Evolutionary conservation across 2,888 invertebrate species (phyloP), one percentile per base, ranked within the genome.

Genomic region (Plebejus anna): DNA sequence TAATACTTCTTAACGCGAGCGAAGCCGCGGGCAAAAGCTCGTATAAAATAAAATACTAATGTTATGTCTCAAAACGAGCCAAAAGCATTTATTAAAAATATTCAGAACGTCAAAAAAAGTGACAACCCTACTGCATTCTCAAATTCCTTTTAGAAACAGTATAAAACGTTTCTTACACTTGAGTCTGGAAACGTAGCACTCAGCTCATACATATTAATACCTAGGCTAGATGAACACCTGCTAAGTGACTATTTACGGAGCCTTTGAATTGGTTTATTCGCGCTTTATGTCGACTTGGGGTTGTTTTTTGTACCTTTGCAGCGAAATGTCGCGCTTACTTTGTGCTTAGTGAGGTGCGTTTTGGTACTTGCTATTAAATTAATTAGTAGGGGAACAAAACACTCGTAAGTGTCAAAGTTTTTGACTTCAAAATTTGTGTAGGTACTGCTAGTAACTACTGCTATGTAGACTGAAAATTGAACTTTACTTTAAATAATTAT

Each of bases 151-250:
- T 75, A 75, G 57, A 61, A 61, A 75, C 75, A 75, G 75, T 75
- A 61, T 75, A 61, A 61, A 75, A 61, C 61, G 61, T 75, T 59
- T 75, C 61, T 61, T 73, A 73, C 73, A 73, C 73, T 73, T 73
- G 73, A 73, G 73, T 73, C 73, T 73, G 55, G 73, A 73, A 73
- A 55, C 73, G 73, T 73, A 55, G 73, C 73, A 51, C 51, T 66
- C 70, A 75, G 70, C 72, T 73, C 57, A 73, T 76, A 76, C 55
- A 32, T 76, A 78, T 47, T 47, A 77, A 77, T 76, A 76, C 76
- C 76, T 77, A 79, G 77, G 77, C 79, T 80, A 78, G 79, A 79
- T 80, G 79, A 79, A 80, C 80, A 79, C 80, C 80, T 80, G 80
- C 80, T 79, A 78, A 80, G 80, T 80, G 79, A 79, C 79, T 80